Evolutionary conservation across 1,140 invertebrate genomes (phyloP).

Genomic region (Conus betulinus): DNA sequence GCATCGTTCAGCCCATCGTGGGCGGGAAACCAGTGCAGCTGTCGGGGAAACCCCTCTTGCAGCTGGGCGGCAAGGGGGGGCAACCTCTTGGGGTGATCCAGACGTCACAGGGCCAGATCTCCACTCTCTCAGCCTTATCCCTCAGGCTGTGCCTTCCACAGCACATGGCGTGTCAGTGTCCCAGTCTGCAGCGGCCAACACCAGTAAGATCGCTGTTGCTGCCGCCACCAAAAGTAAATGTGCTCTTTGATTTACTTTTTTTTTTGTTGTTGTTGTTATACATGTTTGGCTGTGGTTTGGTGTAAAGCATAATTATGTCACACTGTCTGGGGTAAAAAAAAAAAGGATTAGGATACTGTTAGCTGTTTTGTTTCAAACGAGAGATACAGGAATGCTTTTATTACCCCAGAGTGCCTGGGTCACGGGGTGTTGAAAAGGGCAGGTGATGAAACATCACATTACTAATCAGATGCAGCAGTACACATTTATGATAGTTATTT

Average conservation of each 20-base stretch:
- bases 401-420: no score
- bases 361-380: no score
- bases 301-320: no score
- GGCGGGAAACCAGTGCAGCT: conserved; percentile 62
- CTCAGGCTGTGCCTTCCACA: conserved; percentile 50
- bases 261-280: not conserved
- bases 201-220: conserved; percentile 24
- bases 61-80: conserved; percentile 59
- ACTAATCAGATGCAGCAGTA: no score
- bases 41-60: conserved; percentile 58
- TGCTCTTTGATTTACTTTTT: not conserved
- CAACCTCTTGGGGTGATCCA: conserved; percentile 61
- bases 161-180: not conserved
- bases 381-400: no score
- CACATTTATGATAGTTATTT: no score
- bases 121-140: conserved; percentile 65
- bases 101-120: conserved; percentile 57
- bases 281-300: no score
- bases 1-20: conserved; percentile 55
- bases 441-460: no score
- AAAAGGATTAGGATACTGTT: no score
- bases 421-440: no score
- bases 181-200: conserved; percentile 29
- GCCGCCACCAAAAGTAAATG: conserved; percentile 19
- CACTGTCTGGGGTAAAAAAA: no score